phyloP scores from a whole-genome alignment of 2,888 invertebrate genomes.

The Caenorhabditis wallacei region DNA sequence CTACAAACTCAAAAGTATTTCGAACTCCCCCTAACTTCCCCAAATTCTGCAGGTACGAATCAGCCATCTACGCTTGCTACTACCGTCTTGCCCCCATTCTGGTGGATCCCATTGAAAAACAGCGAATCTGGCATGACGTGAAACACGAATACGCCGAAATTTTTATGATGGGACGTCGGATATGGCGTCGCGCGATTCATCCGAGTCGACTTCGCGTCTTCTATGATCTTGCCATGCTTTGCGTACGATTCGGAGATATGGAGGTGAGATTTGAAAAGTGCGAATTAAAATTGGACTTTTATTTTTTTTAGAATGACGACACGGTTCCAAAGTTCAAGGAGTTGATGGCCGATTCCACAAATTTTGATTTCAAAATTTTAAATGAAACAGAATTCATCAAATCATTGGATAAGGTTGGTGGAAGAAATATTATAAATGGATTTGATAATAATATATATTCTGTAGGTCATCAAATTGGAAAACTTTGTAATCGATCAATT shows the following conservation, averaged over 20 bases:
- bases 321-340: slow-evolving; percentile 70
- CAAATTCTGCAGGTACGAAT: slow-evolving; percentile 70
- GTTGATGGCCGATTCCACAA: slow-evolving; percentile 69
- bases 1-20: too few relatives aligned
- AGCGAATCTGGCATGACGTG: slow-evolving; percentile 73
- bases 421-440: too few relatives aligned
- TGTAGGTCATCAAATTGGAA: slow-evolving; percentile 73
- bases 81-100: slow-evolving; percentile 76
- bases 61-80: slow-evolving; percentile 77
- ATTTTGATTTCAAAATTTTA: slow-evolving; percentile 75
- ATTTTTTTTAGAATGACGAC: slow-evolving; percentile 61
- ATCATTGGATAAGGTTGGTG: slow-evolving; percentile 72
- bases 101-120: slow-evolving; percentile 67
- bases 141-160: slow-evolving; percentile 76
- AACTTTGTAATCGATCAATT: slow-evolving; percentile 76
- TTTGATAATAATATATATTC: slow-evolving; percentile 4
- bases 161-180: slow-evolving; percentile 76
- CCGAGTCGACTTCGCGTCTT: slow-evolving; percentile 74
- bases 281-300: background rate
- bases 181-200: slow-evolving; percentile 76
- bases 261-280: slow-evolving; percentile 42
- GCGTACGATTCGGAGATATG: slow-evolving; percentile 71
- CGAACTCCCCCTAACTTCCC: background rate
- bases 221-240: slow-evolving; percentile 76
- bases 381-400: slow-evolving; percentile 74